Conservation (phyloP, 2,797 vertebrate genomes). For the Sciurus carolinensis region DNA sequence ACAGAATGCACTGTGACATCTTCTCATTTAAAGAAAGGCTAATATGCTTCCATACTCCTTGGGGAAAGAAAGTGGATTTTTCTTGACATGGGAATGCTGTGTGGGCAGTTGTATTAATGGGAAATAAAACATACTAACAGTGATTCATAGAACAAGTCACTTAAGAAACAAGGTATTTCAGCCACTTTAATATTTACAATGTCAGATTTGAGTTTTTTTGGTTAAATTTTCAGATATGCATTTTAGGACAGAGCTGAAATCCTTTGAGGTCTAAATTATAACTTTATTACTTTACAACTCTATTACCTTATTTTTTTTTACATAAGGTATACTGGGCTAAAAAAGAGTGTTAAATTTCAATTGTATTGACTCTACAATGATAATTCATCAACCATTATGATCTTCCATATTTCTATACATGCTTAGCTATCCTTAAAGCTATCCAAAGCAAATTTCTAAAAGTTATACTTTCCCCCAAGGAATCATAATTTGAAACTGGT, state of each 20-base stretch:
- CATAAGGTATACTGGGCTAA: background rate
- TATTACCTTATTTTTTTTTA: constrained; percentile 35
- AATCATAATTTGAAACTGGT: constrained; percentile 67
- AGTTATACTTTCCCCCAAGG: constrained; percentile 40
- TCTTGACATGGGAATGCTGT: constrained; percentile 9
- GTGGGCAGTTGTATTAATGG: background rate
- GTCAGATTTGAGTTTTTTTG: constrained; percentile 53
- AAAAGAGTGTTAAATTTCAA: constrained; percentile 50
- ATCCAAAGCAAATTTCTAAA: constrained; percentile 60
- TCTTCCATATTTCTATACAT: constrained; percentile 32
- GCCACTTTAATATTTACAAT: constrained; percentile 36
- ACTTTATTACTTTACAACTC: constrained; percentile 54
- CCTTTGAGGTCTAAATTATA: constrained; percentile 43
- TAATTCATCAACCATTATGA: background rate
- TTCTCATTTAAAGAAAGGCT: constrained; percentile 56
- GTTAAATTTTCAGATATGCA: constrained; percentile 40
- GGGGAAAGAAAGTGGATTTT: constrained; percentile 6
- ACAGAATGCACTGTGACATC: background rate
- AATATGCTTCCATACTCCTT: background rate
- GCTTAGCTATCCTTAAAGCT: constrained; percentile 16
- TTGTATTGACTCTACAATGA: constrained; percentile 8
- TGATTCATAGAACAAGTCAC: constrained; percentile 24
- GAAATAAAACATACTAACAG: constrained; percentile 9
- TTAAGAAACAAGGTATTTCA: constrained; percentile 50
- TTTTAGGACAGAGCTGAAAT: constrained; percentile 16